Percentiles rank a stretch among this genome's conserved stretches.
Conservation (phyloP, 2,797 vertebrate genomes). For the Neosilurus hyrtlii region DNA sequence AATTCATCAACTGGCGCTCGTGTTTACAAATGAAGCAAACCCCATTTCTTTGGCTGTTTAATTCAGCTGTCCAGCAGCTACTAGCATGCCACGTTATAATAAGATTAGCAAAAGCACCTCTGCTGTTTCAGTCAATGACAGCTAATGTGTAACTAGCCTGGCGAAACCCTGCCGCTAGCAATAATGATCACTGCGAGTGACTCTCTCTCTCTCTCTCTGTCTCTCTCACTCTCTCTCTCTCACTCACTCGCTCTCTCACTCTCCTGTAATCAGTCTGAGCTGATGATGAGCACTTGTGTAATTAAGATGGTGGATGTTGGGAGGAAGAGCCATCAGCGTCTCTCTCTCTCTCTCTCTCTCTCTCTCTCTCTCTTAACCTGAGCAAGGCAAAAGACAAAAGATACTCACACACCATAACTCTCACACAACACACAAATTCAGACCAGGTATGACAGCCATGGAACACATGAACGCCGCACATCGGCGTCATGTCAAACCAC, state of each 20-base stretch:
- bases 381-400: slow-evolving; percentile 24
- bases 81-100: slow-evolving; percentile 38
- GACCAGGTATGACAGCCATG: background rate
- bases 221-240: background rate
- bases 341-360: slow-evolving; percentile 43
- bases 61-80: slow-evolving; percentile 25
- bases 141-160: slow-evolving; percentile 49
- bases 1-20: slow-evolving; percentile 22
- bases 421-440: background rate
- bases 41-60: background rate
- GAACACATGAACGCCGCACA: background rate
- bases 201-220: slow-evolving; percentile 31
- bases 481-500: background rate
- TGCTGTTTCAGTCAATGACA: slow-evolving; percentile 51
- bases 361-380: slow-evolving; percentile 24
- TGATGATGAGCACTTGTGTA: slow-evolving; percentile 65
- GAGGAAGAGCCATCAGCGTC: slow-evolving; percentile 60
- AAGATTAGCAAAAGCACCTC: slow-evolving; percentile 50
- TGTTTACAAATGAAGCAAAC: slow-evolving; percentile 35
- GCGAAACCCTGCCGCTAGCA: slow-evolving; percentile 49
- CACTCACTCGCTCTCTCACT: background rate
- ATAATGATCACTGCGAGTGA: slow-evolving; percentile 50
- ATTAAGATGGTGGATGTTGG: slow-evolving; percentile 62
- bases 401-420: background rate
- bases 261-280: slow-evolving; percentile 48